Conservation (phyloP, 2,888 invertebrate species). For the Didymodactylos carnosus region DNA sequence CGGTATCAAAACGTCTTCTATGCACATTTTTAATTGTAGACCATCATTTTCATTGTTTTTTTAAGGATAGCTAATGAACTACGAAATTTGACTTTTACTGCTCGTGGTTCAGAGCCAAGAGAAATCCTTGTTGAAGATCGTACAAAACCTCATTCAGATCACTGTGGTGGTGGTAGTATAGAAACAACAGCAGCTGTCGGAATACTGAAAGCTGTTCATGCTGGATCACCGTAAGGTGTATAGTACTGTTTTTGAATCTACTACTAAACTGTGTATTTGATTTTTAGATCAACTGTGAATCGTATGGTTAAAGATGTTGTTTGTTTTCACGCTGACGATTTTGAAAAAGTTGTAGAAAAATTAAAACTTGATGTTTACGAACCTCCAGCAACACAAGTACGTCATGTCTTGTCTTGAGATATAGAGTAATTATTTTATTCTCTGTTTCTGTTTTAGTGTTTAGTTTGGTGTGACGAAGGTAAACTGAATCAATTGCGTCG, state of each 20-base stretch:
- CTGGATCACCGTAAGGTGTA: constrained; percentile 40
- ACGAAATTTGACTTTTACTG: constrained; percentile 31
- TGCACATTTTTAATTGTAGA: too few species aligned
- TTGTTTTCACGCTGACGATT: constrained; percentile 87
- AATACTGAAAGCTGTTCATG: constrained; percentile 74
- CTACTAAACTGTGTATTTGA: too few species aligned
- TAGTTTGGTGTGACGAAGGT: constrained; percentile 37
- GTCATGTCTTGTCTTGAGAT: not conserved
- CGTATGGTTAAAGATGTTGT: constrained; percentile 92
- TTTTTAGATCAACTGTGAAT: constrained; percentile 39
- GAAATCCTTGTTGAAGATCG: constrained; percentile 91
- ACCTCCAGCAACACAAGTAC: constrained; percentile 80
- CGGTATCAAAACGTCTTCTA: not conserved
- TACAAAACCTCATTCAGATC: constrained; percentile 91
- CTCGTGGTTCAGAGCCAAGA: constrained; percentile 69
- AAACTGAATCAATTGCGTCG: constrained; percentile 80
- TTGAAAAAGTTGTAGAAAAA: constrained; percentile 66
- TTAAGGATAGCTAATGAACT: not conserved
- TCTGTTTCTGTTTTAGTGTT: constrained; percentile 20
- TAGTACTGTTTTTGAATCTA: not conserved
- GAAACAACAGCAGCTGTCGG: constrained; percentile 96
- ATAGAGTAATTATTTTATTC: not conserved
- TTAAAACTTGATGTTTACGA: constrained; percentile 85
- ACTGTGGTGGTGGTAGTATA: constrained; percentile 61
- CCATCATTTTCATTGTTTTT: too few species aligned